A percentile compares a stretch with the other conserved stretches of the same genome.
Evolutionary conservation across 2,888 invertebrate genomes (phyloP).

Genomic region (Noctua janthina): DNA sequence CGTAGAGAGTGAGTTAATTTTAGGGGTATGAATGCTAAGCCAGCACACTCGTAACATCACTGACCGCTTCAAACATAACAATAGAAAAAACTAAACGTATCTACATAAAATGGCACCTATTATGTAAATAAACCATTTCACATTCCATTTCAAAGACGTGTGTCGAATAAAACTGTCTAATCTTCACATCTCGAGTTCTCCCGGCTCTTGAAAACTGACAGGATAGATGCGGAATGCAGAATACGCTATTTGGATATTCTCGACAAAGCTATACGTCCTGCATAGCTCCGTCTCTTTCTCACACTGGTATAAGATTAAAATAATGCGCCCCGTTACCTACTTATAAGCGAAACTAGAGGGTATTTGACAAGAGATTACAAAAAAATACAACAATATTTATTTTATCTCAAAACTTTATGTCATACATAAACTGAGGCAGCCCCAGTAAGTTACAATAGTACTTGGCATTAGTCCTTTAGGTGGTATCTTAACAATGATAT

Average conservation of each 20-base stretch:
- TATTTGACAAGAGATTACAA: background rate
- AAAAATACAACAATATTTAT: no score
- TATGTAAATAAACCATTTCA: slow-evolving; percentile 47
- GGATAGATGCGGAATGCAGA: slow-evolving; percentile 37
- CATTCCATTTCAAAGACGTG: slow-evolving; percentile 47
- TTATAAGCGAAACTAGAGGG: background rate
- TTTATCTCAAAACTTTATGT: no score
- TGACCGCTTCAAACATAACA: background rate
- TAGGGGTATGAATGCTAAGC: background rate
- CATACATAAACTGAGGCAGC: no score
- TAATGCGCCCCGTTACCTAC: background rate
- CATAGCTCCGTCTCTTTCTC: background rate
- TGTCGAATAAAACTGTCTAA: slow-evolving; percentile 43
- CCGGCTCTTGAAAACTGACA: slow-evolving; percentile 29
- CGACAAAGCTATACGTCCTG: background rate
- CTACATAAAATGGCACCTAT: slow-evolving; percentile 9
- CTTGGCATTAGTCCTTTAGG: no score
- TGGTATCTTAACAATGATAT: no score
- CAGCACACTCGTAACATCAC: background rate
- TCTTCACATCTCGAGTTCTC: slow-evolving; percentile 29
- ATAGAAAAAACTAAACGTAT: background rate
- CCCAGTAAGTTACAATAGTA: no score
- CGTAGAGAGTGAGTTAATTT: no score
- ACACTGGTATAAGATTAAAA: background rate
- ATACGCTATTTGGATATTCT: slow-evolving; percentile 15